Base-by-base conservation (phyloP, 2,113 vertebrate species). In the Tragelaphus strepsiceros region DNA sequence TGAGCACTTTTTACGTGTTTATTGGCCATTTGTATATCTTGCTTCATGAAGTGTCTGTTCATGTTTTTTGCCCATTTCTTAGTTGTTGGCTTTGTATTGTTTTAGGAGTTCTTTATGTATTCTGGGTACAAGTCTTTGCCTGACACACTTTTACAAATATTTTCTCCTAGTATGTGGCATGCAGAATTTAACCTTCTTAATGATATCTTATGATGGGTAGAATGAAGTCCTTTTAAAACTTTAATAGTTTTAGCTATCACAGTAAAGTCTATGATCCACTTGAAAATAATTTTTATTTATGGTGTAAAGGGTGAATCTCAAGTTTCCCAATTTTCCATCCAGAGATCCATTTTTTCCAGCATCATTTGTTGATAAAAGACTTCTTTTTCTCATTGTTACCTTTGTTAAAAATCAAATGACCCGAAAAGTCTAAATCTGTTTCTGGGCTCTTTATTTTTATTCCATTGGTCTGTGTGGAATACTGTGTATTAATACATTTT, bases 221-320 rank as follows among this genome's bases (percentile, higher is more conserved):
- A 86, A 86, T 51, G 54, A 90, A 58, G 30, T 93, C 83, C 14
- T 80, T 91, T 59, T 39, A 49, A 64, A 95, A 67, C 19, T 32
- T 80, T 32, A 54, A 17, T 83, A 30, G 22, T 74, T 74, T 32
- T 83, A 83, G 7, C n/a, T 82, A 77, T 71, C 71, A 78, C 8
- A 59, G 24, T 90, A 90, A 93, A 35, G 10, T 49, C 58, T 84
- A 0, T 93, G 35, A 80, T 56, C 39, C 13, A 58, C 61, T 54
- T 84, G n/a, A 90, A 93, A 85, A 62, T 90, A 85, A 62, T 84
- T 93, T 91, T 80, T 80, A 15, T 93, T 77, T 84, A 84, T 35
- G 8, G 22, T 81, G 4, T 91, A 39, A 90, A 80, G n/a, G 86
- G 32, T 71, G 39, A 4, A 32, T 51, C 51, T 80, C 46, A 67